Evolutionary conservation across 1,140 invertebrate species (phyloP).

Genomic region (Delia radicum): DNA sequence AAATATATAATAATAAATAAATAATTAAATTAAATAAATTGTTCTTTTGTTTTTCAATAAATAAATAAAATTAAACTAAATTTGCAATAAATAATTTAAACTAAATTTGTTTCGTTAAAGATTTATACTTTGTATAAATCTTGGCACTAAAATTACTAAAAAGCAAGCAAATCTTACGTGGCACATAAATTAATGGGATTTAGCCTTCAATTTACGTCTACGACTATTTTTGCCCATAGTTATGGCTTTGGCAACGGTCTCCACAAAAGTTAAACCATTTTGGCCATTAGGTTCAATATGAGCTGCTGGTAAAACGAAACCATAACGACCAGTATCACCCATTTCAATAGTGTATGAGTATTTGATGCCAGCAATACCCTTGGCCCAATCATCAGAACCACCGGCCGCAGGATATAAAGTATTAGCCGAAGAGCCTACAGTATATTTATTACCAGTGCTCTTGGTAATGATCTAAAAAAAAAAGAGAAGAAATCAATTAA

Average conservation of each 20-base stretch:
- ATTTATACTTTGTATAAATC: conserved; percentile 23
- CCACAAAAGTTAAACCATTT: conserved; percentile 82
- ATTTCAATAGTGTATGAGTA: conserved; percentile 89
- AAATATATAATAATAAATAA: conserved; percentile 21
- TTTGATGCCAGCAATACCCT: conserved; percentile 77
- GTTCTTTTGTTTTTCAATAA: conserved; percentile 5
- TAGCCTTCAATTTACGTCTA: conserved; percentile 28
- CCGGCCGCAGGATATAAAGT: conserved; percentile 78
- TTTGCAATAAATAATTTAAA: conserved; percentile 11
- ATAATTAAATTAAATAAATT: conserved; percentile 19
- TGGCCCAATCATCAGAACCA: conserved; percentile 91
- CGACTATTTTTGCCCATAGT: conserved; percentile 31
- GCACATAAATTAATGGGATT: background rate
- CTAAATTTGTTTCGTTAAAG: background rate
- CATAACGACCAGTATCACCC: conserved; percentile 82
- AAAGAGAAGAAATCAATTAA: background rate
- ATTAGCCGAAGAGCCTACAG: conserved; percentile 73
- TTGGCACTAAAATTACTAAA: conserved; percentile 7
- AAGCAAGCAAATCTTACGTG: background rate
- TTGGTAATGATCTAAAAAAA: conserved; percentile 65
- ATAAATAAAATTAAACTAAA: conserved; percentile 19
- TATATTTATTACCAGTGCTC: conserved; percentile 67
- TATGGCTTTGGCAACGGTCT: conserved; percentile 68
- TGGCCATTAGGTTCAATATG: conserved; percentile 79
- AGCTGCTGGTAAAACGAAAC: conserved; percentile 81